These are phyloP conservation scores for Dioctria rufipes DNA, from an alignment of 2,888 invertebrate genomes.

Conservation along the genomic window DNA sequence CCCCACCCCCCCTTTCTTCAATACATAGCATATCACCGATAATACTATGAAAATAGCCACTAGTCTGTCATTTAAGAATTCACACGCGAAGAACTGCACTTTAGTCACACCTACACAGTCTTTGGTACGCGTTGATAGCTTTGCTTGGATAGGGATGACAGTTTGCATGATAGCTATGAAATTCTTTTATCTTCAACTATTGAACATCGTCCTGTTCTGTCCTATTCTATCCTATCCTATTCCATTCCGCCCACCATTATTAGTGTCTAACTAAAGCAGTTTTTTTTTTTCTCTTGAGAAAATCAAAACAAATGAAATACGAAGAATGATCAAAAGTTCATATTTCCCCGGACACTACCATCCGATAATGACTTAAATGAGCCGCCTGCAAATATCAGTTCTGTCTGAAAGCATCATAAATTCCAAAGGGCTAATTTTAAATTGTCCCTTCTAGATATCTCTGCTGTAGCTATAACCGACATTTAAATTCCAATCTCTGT, in stretches of 20 bases:
- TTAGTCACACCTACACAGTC: slow-evolving; percentile 19
- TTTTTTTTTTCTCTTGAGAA: no score
- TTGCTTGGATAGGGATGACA: background rate
- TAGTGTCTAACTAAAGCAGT: no score
- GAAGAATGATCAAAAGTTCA: no score
- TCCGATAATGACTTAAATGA: background rate
- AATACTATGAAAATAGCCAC: slow-evolving; percentile 24
- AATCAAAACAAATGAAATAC: no score
- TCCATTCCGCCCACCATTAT: no score
- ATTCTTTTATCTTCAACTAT: slow-evolving; percentile 8
- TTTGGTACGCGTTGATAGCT: background rate
- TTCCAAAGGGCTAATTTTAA: background rate
- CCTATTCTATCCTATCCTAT: no score
- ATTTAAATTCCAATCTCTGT: background rate
- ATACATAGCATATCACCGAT: background rate
- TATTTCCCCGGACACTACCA: no score
- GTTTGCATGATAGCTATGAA: slow-evolving; percentile 9
- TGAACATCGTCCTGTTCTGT: background rate
- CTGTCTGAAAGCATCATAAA: background rate
- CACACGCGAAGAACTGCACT: slow-evolving; percentile 35
- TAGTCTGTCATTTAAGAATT: slow-evolving; percentile 20
- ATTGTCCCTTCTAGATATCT: background rate
- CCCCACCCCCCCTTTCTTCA: background rate
- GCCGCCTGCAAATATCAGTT: background rate
- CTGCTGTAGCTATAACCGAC: no score